Evolutionary conservation across 2,888 invertebrate species (phyloP).

Genomic region (Zaprionus obscuricornis): DNA sequence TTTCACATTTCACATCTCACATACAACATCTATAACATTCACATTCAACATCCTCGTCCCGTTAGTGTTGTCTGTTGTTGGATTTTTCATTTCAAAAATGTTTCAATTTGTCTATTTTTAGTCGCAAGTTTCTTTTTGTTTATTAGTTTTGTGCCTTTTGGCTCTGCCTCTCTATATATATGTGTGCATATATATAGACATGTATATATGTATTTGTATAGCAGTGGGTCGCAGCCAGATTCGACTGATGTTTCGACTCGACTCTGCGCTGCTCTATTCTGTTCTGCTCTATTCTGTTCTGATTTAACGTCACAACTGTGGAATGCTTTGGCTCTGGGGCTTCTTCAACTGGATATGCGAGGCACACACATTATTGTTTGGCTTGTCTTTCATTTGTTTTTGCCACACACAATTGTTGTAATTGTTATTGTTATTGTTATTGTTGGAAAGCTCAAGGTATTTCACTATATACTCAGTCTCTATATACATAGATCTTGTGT

Average conservation of each 20-base stretch:
- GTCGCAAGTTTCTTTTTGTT: conserved; percentile 75
- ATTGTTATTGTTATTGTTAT: too few species aligned
- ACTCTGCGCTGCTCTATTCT: conserved; percentile 8
- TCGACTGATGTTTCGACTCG: conserved; percentile 43
- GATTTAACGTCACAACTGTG: conserved; percentile 75
- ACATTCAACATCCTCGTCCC: conserved; percentile 52
- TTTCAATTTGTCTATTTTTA: conserved; percentile 78
- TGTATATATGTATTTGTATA: conserved; percentile 36
- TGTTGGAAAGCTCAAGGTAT: too few species aligned
- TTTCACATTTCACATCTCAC: too few species aligned
- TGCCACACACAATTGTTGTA: too few species aligned
- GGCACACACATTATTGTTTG: conserved; percentile 70
- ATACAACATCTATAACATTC: too few species aligned
- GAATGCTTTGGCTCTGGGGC: conserved; percentile 50
- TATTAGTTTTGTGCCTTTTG: conserved; percentile 64
- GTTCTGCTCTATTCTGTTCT: conserved; percentile 41
- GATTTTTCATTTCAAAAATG: conserved; percentile 71
- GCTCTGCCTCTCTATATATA: conserved; percentile 27
- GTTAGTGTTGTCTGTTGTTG: conserved; percentile 54
- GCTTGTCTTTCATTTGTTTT: conserved; percentile 63
- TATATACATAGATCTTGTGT: too few species aligned
- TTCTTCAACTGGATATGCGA: conserved; percentile 47
- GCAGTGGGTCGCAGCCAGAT: conserved; percentile 62
- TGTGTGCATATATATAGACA: conserved; percentile 16
- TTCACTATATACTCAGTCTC: too few species aligned